A percentile compares a stretch with the other conserved stretches of the same genome.
Conservation (phyloP, 2,888 invertebrate species). For the Toxonevra muliebris region DNA sequence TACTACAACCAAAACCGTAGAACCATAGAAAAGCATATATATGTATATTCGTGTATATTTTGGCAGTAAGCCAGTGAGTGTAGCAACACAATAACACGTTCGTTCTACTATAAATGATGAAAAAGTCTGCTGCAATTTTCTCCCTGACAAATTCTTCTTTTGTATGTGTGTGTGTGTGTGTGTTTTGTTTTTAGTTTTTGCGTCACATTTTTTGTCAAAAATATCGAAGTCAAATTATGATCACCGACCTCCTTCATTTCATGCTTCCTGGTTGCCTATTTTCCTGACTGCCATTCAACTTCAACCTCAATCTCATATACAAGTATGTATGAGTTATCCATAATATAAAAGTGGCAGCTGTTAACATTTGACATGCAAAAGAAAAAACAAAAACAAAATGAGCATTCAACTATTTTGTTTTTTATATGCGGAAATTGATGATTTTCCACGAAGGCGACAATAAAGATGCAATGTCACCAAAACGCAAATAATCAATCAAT, state of each 20-base stretch:
- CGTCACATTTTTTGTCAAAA: background rate
- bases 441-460: slow-evolving; percentile 50
- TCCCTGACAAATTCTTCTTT: background rate
- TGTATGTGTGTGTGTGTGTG: background rate
- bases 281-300: background rate
- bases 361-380: slow-evolving; percentile 30
- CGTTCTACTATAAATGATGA: background rate
- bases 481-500: slow-evolving; percentile 59
- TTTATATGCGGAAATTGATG: slow-evolving; percentile 44
- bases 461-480: slow-evolving; percentile 48
- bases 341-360: slow-evolving; percentile 13
- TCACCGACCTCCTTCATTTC: no score
- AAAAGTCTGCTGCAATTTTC: slow-evolving; percentile 34
- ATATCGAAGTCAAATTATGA: no score
- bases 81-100: background rate
- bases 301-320: background rate
- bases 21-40: no score
- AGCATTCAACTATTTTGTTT: slow-evolving; percentile 25
- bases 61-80: slow-evolving; percentile 48
- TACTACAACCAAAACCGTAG: background rate
- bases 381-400: slow-evolving; percentile 7
- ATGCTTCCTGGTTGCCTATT: no score
- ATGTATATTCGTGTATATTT: slow-evolving; percentile 25
- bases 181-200: background rate
- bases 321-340: no score